phyloP scores from a whole-genome alignment of 1,140 invertebrate genomes.

The Leptonema lineaticorne region DNA sequence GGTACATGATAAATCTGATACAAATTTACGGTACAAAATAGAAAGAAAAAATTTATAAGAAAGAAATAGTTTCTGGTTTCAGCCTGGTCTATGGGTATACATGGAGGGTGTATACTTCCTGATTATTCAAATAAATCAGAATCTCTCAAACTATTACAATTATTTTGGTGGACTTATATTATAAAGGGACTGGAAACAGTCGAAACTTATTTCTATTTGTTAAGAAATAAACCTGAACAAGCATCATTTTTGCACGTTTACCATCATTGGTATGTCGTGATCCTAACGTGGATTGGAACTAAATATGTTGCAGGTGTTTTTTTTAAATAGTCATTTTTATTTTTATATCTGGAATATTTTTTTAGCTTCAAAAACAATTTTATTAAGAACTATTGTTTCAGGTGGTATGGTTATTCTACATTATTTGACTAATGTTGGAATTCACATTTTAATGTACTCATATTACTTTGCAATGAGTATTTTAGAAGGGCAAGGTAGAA shows the following conservation, averaged over 20 bases:
- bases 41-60: neutral
- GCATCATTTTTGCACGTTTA: slow-evolving; percentile 73
- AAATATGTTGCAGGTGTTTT: slow-evolving; percentile 66
- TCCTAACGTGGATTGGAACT: slow-evolving; percentile 68
- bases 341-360: neutral
- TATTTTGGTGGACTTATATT: slow-evolving; percentile 51
- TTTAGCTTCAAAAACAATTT: neutral
- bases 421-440: slow-evolving; percentile 41
- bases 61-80: slow-evolving; percentile 49
- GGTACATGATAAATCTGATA: neutral
- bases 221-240: slow-evolving; percentile 72
- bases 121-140: slow-evolving; percentile 64
- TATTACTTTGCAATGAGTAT: slow-evolving; percentile 44
- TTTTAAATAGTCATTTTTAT: neutral
- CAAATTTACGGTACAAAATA: neutral
- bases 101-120: slow-evolving; percentile 69
- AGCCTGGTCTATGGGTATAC: slow-evolving; percentile 60
- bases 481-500: slow-evolving; percentile 26
- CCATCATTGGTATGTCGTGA: slow-evolving; percentile 67
- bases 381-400: neutral
- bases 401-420: slow-evolving; percentile 44
- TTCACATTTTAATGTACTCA: slow-evolving; percentile 48
- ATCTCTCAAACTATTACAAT: slow-evolving; percentile 64
- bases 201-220: slow-evolving; percentile 63
- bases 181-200: slow-evolving; percentile 49